These are phyloP conservation scores for Drosophila virilis DNA, from an alignment of 1,140 invertebrate species.

Conservation along the genomic window DNA sequence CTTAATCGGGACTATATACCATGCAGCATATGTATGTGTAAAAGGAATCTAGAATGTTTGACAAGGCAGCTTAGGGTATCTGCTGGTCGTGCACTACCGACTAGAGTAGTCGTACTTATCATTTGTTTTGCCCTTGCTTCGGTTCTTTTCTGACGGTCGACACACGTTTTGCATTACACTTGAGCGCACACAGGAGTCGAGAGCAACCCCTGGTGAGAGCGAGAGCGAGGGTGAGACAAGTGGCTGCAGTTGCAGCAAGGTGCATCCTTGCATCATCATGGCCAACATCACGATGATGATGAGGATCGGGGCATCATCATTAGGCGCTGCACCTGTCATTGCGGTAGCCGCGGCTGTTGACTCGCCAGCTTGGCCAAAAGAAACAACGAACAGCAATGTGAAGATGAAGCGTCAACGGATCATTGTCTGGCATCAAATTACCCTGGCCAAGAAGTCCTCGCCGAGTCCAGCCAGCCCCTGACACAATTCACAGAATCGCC, in stretches of 20 bases:
- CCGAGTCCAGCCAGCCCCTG: conserved; percentile 16
- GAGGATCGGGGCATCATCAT: conserved; percentile 23
- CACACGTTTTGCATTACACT: conserved; percentile 73
- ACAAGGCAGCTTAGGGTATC: background rate
- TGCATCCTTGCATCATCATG: conserved; percentile 68
- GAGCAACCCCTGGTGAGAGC: conserved; percentile 24
- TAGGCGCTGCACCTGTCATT: conserved; percentile 70
- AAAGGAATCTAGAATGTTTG: too few species aligned
- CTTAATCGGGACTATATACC: too few species aligned
- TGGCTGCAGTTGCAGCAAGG: conserved; percentile 72
- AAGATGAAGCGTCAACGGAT: conserved; percentile 71
- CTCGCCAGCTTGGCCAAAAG: conserved; percentile 26
- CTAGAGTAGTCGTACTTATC: background rate
- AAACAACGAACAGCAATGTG: background rate
- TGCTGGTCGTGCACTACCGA: conserved; percentile 2
- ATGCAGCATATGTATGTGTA: too few species aligned
- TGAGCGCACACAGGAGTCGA: conserved; percentile 50
- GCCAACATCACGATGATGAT: conserved; percentile 7
- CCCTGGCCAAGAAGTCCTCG: conserved; percentile 20
- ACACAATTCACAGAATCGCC: conserved; percentile 65
- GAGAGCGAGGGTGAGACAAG: conserved; percentile 1
- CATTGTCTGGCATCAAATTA: conserved; percentile 75
- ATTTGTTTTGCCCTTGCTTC: conserved; percentile 17
- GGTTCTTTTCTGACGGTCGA: conserved; percentile 32
- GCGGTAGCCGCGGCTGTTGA: conserved; percentile 57